Evolutionary conservation across 2,113 vertebrate species (phyloP), one percentile per base, ranked within the genome.

Genomic region (Semnopithecus entellus): DNA sequence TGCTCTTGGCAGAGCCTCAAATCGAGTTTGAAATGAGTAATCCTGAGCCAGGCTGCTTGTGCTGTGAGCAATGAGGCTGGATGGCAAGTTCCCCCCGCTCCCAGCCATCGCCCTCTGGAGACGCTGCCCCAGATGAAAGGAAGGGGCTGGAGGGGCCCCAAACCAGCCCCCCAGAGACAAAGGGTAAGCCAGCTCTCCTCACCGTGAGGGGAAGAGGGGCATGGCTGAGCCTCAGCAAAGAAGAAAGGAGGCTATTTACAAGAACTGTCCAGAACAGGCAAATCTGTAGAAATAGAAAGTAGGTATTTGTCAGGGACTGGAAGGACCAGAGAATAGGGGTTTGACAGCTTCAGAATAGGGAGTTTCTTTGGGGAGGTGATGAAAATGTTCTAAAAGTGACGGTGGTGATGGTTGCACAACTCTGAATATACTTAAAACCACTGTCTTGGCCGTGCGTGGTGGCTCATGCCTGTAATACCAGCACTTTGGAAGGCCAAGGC

Each of bases 21-120:
- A 98, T 76, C 96, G 96, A 97, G 96, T 97, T 89, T 96, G 95
- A 92, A 97, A 96, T 94, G 86, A 96, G 40, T 88, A 22, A 96
- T 84, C 40, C 0, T 11, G 89, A 93, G 96, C 96, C 97, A 94
- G 79, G 73, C 82, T 83, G 59, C 86, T 73, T 91, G 90, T 5
- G 43, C 79, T 86, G 32, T 57, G 82, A 96, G 88, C 32, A 3
- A 70, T 1, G 50, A 82, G 93, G 92, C 85, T 45, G 87, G 55
- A 11, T 83, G 93, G 79, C 68, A 82, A 43, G 43, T 8, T 83
- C 18, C 13, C 50, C 70, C 68, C 7, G 13, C 5, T 11, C 7
- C 23, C 23, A 13, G 12, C 52, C 16, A 5, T 12, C 27, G 12
- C 43, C 10, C 84, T 64, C 76, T 18, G 16, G 35, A 73, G 76